Percentiles rank a stretch among this genome's conserved stretches.
phyloP scores from a whole-genome alignment of 2,113 vertebrate genomes.

The Jaculus jaculus region DNA sequence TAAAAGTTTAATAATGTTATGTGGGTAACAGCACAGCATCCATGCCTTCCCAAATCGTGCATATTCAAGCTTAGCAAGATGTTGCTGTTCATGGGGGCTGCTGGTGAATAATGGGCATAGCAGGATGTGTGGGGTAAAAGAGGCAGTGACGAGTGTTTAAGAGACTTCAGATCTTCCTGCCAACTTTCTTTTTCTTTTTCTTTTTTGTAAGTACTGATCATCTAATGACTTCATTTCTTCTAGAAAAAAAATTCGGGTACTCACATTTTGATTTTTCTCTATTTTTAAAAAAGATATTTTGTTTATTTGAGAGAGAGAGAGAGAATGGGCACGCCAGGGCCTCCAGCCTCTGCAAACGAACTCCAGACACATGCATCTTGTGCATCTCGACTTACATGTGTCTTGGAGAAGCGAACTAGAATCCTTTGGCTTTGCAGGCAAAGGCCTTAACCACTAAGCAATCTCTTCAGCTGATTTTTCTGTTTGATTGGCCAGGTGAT shows the following conservation, averaged over 20 bases:
- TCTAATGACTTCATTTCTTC: neutral
- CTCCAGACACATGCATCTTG: too few relatives aligned
- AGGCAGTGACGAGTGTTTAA: neutral
- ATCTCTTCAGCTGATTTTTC: too few relatives aligned
- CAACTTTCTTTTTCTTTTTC: neutral
- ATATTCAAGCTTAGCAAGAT: neutral
- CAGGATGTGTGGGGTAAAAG: neutral
- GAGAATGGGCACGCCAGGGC: too few relatives aligned
- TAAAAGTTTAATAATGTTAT: neutral
- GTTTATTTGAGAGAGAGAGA: too few relatives aligned
- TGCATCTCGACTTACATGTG: too few relatives aligned
- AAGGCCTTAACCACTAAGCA: too few relatives aligned
- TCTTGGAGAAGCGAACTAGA: too few relatives aligned
- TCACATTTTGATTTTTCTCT: neutral
- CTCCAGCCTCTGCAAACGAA: too few relatives aligned
- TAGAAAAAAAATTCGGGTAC: neutral
- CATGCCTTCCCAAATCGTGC: neutral
- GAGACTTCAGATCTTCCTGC: neutral
- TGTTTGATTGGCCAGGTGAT: neutral
- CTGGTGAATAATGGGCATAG: neutral
- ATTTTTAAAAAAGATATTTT: too few relatives aligned
- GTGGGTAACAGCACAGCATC: neutral
- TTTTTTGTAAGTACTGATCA: neutral
- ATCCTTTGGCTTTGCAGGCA: too few relatives aligned
- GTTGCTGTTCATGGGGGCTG: neutral